phyloP scores from a whole-genome alignment of 2,113 vertebrate species.

The Dendropsophus ebraccatus region DNA sequence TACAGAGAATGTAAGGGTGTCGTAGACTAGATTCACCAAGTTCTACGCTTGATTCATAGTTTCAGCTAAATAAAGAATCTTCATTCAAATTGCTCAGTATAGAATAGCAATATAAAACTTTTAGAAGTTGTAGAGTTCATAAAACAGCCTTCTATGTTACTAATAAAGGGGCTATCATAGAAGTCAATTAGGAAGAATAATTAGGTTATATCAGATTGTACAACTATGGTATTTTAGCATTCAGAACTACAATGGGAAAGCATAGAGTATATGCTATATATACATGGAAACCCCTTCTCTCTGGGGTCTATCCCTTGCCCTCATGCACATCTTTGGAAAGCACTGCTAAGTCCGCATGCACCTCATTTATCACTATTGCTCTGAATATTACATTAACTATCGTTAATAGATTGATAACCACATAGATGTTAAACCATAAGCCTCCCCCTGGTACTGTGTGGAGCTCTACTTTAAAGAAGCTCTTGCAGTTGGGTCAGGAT shows the following conservation, averaged over 20 bases:
- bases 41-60: no score
- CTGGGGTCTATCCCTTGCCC: no score
- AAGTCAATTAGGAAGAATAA: neutral
- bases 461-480: neutral
- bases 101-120: neutral
- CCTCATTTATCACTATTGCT: neutral
- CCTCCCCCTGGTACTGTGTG: neutral
- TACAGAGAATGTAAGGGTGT: neutral
- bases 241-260: neutral
- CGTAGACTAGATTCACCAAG: neutral
- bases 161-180: neutral
- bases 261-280: neutral
- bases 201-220: neutral
- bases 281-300: neutral
- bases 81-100: neutral
- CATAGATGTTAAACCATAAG: neutral
- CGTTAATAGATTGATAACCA: constrained; percentile 3
- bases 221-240: neutral
- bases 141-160: neutral
- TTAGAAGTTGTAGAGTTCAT: neutral
- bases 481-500: neutral
- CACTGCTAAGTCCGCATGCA: neutral
- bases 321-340: neutral
- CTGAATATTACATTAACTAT: neutral
- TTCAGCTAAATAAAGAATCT: neutral